Conservation (phyloP, 2,113 vertebrate species). For the Rhinolophus sinicus region DNA sequence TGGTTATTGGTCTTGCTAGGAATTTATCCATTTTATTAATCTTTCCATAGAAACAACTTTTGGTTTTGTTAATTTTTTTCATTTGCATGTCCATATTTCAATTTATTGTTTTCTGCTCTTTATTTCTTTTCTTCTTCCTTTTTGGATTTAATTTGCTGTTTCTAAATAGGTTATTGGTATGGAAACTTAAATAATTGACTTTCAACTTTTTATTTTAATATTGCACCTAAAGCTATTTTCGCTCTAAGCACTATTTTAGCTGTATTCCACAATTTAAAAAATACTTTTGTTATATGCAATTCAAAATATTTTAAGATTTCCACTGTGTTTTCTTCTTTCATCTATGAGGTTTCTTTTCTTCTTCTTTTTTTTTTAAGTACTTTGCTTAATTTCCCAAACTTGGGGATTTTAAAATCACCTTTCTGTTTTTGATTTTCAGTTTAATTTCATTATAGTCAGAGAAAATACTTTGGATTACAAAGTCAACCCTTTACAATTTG, state of each 20-base stretch:
- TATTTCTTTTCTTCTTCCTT: not conserved
- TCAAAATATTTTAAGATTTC: not conserved
- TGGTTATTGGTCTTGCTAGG: not conserved
- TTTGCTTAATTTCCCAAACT: not conserved
- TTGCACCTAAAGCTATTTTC: not conserved
- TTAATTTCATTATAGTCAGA: not conserved
- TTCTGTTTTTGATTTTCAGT: not conserved
- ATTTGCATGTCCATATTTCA: not conserved
- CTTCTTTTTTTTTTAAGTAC: not conserved
- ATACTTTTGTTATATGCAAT: not conserved
- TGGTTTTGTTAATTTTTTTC: not conserved
- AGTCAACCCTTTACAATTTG: not conserved
- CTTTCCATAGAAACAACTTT: not conserved
- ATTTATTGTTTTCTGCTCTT: not conserved
- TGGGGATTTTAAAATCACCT: not conserved
- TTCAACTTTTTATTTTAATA: not conserved
- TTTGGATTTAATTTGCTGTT: constrained; percentile 3
- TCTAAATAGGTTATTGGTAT: not conserved
- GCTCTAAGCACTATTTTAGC: not conserved
- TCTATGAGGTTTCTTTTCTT: not conserved
- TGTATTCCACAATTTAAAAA: not conserved
- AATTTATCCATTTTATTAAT: not conserved
- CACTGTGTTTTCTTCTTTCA: not conserved
- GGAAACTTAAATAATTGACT: not conserved
- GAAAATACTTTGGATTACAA: not conserved